These are phyloP conservation scores for Sylvia atricapilla DNA, from an alignment of 2,113 vertebrate species.

Conservation along the genomic window DNA sequence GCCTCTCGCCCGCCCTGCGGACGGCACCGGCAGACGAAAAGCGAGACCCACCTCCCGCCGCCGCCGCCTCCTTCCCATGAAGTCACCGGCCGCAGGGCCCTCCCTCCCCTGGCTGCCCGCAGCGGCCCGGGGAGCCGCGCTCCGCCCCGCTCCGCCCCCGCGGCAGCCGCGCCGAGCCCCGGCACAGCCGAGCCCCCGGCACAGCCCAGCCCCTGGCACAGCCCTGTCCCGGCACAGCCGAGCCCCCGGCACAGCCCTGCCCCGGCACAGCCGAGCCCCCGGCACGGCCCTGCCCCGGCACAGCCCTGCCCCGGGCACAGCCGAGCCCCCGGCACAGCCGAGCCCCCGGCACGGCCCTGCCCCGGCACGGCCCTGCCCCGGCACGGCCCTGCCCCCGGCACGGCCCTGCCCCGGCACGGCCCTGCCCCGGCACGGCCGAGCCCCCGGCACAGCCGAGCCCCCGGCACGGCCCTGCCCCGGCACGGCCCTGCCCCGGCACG, in stretches of 20 bases:
- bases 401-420: neutral
- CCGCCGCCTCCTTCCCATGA: conserved; percentile 38
- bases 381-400: neutral
- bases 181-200: neutral
- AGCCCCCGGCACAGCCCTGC: neutral
- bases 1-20: conserved; percentile 13
- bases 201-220: neutral
- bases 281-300: neutral
- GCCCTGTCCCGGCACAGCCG: too few species aligned
- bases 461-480: neutral
- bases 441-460: too few species aligned
- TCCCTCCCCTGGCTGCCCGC: conserved; percentile 6
- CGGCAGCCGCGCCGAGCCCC: neutral
- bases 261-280: neutral
- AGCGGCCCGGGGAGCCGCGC: neutral
- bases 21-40: neutral
- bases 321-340: neutral
- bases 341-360: neutral
- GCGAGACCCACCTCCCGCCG: neutral
- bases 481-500: neutral
- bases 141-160: neutral
- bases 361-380: neutral
- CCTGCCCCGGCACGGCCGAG: too few species aligned
- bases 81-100: conserved; percentile 58
- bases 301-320: too few species aligned